Conservation (phyloP, 2,888 invertebrate species). For the Hermodice carunculata region DNA sequence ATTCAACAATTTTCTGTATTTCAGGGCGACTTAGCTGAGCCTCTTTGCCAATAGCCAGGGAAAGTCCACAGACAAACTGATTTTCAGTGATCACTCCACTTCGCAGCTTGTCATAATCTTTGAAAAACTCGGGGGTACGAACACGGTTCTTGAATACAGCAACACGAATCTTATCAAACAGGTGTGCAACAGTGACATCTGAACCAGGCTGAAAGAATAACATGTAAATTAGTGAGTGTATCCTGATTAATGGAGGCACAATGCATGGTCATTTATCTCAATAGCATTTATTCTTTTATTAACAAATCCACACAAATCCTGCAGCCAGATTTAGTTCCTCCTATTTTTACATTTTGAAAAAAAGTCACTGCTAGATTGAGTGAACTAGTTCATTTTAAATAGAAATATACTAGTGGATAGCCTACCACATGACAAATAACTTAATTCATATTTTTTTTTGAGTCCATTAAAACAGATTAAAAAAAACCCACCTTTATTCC, state of each 20-base stretch:
- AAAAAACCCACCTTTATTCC: no score
- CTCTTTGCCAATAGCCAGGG: constrained; percentile 67
- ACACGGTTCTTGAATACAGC: constrained; percentile 67
- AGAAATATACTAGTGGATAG: no score
- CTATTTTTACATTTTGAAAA: no score
- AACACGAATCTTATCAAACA: constrained; percentile 66
- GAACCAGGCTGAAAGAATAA: constrained; percentile 49
- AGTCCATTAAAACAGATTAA: no score
- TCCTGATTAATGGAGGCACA: not conserved
- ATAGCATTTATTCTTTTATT: no score
- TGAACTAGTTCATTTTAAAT: no score
- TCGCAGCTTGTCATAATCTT: constrained; percentile 66
- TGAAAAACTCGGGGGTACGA: constrained; percentile 67
- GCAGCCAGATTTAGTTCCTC: no score
- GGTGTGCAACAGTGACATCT: constrained; percentile 64
- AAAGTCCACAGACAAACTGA: constrained; percentile 68
- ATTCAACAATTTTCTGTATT: constrained; percentile 66
- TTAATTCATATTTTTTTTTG: no score
- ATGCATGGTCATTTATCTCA: no score
- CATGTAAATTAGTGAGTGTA: not conserved
- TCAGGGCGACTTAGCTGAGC: constrained; percentile 65
- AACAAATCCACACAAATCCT: no score
- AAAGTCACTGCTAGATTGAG: no score
- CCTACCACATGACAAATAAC: no score
- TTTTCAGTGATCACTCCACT: constrained; percentile 68